Conservation (phyloP, 23 tunicate species). For the Ascidia mentula region DNA sequence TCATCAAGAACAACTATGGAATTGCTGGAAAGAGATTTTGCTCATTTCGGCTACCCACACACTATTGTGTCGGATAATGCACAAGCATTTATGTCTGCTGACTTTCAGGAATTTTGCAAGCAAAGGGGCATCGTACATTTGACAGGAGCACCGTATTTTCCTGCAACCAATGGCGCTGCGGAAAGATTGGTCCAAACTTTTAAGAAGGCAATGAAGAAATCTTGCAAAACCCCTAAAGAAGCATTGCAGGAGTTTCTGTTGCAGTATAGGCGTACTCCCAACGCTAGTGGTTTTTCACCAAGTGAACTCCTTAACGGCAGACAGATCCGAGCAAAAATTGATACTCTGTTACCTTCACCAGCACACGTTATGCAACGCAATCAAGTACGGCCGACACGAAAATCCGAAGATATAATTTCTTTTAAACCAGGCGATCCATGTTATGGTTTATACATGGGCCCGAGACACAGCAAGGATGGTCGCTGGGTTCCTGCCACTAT, state of each 20-base stretch:
- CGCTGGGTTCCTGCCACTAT: no score
- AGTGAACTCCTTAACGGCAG: conserved; percentile 6
- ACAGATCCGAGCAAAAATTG: conserved; percentile 29
- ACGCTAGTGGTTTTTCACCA: conserved; percentile 15
- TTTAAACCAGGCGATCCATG: conserved; percentile 13
- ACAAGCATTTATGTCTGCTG: not conserved
- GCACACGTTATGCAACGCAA: not conserved
- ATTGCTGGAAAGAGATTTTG: no score
- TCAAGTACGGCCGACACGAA: not conserved
- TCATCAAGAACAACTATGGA: not conserved
- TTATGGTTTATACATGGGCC: not conserved
- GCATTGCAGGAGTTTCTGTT: conserved; percentile 16
- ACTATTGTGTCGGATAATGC: conserved; percentile 14
- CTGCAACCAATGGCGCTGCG: conserved; percentile 25
- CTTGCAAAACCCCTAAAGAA: not conserved
- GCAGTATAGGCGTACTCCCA: conserved; percentile 22
- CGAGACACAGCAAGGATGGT: not conserved
- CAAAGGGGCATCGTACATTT: conserved; percentile 3
- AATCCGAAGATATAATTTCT: not conserved
- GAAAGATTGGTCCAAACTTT: conserved; percentile 26
- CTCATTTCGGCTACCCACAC: no score
- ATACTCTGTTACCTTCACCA: conserved; percentile 25
- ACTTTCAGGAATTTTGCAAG: not conserved
- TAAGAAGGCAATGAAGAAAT: conserved; percentile 1
- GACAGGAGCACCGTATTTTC: conserved; percentile 22